phyloP scores from a whole-genome alignment of 2,888 invertebrate genomes.

The Xylota sylvarum region DNA sequence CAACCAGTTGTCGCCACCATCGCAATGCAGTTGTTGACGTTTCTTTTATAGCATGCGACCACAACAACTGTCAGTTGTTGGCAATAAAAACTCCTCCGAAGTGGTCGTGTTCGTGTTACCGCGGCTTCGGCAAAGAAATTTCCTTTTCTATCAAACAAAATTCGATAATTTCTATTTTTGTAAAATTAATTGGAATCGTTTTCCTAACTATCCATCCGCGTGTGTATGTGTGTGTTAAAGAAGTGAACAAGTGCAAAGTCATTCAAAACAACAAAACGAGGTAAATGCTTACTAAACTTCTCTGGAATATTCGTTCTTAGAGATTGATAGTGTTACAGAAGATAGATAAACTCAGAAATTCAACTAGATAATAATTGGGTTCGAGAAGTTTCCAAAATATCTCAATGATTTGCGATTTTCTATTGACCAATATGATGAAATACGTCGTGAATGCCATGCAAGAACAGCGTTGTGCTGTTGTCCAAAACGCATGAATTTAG shows the following conservation, averaged over 20 bases:
- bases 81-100: constrained; percentile 56
- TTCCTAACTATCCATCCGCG: background rate
- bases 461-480: background rate
- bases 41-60: constrained; percentile 57
- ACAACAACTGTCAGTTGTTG: constrained; percentile 55
- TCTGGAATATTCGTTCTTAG: constrained; percentile 21
- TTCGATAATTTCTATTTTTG: constrained; percentile 30
- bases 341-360: constrained; percentile 18
- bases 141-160: constrained; percentile 23
- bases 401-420: constrained; percentile 55
- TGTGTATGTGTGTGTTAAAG: constrained; percentile 25
- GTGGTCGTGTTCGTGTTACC: constrained; percentile 39
- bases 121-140: constrained; percentile 26
- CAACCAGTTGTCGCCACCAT: constrained; percentile 36
- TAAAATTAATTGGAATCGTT: constrained; percentile 5
- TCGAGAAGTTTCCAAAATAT: constrained; percentile 40
- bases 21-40: constrained; percentile 20
- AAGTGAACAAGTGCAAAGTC: constrained; percentile 60
- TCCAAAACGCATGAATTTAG: constrained; percentile 7
- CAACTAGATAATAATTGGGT: background rate
- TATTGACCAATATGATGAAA: constrained; percentile 61
- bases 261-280: constrained; percentile 40
- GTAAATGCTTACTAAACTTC: constrained; percentile 40
- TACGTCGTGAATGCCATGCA: constrained; percentile 18
- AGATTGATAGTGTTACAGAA: background rate